Evolutionary conservation across 2,797 vertebrate species (phyloP).

Genomic region (Mormyrus hasselquistii): DNA sequence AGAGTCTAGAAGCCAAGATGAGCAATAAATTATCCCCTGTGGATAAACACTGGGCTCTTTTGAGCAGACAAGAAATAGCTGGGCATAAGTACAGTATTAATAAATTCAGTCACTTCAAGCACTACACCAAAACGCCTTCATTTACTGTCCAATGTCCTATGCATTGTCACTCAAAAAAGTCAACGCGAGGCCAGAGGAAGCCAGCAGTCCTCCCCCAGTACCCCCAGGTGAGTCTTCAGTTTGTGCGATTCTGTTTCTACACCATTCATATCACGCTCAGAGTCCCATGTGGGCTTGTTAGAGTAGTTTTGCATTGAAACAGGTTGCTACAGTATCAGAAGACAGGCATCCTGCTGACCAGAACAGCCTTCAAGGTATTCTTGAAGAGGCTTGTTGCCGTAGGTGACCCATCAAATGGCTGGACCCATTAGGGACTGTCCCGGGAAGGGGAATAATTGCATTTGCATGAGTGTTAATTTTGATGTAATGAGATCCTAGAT

Average conservation of each 20-base stretch:
- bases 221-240: neutral
- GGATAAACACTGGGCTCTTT: neutral
- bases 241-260: neutral
- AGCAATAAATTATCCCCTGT: neutral
- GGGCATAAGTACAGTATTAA: neutral
- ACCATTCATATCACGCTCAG: neutral
- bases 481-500: conserved; percentile 6
- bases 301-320: neutral
- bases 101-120: neutral
- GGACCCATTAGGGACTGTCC: neutral
- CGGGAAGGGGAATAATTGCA: neutral
- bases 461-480: neutral
- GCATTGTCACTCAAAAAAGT: neutral
- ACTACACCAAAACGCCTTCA: neutral
- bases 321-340: neutral
- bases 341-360: neutral
- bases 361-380: neutral
- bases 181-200: neutral
- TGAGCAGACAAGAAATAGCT: neutral
- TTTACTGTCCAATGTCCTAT: neutral
- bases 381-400: neutral
- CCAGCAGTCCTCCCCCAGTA: neutral
- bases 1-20: neutral
- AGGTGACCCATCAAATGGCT: neutral
- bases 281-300: conserved; percentile 4